Percentiles rank a stretch among this genome's conserved stretches.
Evolutionary conservation across 2,888 invertebrate genomes (phyloP).

Genomic region (Neoascia interrupta): DNA sequence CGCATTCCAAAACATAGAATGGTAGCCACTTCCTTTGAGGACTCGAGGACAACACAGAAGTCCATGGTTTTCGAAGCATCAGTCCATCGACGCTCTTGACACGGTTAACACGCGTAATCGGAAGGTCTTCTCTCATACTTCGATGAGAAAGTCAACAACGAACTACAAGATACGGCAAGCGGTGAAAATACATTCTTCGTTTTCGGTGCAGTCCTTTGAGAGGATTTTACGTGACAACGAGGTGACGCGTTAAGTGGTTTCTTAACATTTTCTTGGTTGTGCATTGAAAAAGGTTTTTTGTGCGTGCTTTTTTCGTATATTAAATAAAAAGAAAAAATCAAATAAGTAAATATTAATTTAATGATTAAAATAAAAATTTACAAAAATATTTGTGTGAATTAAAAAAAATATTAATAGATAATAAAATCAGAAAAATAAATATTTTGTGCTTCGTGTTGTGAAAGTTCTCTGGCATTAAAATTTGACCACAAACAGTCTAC

Average conservation of each 20-base stretch:
- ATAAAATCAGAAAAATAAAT: too few relatives aligned
- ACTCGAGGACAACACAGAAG: slow-evolving; percentile 15
- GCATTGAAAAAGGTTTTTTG: slow-evolving; percentile 5
- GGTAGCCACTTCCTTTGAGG: slow-evolving; percentile 26
- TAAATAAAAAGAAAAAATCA: not conserved
- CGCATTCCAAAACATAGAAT: slow-evolving; percentile 28
- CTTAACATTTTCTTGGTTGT: slow-evolving; percentile 16
- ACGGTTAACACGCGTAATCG: slow-evolving; percentile 22
- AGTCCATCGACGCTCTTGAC: slow-evolving; percentile 31
- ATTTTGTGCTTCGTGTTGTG: too few relatives aligned
- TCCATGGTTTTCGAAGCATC: not conserved
- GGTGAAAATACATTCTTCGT: too few relatives aligned
- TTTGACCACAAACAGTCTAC: too few relatives aligned
- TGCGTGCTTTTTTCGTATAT: not conserved
- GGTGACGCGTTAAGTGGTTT: slow-evolving; percentile 4
- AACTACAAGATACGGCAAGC: not conserved
- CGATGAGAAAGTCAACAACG: slow-evolving; percentile 21
- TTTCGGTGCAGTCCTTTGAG: slow-evolving; percentile 1
- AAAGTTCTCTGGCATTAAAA: too few relatives aligned
- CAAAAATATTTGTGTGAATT: not conserved
- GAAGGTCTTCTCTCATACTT: not conserved
- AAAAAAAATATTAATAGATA: too few relatives aligned
- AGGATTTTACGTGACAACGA: not conserved
- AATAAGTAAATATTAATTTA: not conserved
- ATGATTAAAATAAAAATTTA: not conserved